phyloP scores from a whole-genome alignment of 2,888 invertebrate species.

The Clepsis dumicolana region DNA sequence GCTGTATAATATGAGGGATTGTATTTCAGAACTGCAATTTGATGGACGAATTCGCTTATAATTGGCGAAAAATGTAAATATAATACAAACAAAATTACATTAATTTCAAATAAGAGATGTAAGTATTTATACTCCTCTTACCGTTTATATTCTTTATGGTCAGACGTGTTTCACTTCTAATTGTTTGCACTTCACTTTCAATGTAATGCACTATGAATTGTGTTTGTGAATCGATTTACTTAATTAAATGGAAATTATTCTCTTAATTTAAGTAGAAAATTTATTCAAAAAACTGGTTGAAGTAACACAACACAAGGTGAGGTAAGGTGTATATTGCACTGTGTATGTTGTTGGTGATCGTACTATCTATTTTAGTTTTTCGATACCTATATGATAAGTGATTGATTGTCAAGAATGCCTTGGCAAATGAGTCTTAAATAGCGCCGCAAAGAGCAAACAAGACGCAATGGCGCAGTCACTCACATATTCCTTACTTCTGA shows the following conservation, averaged over 20 bases:
- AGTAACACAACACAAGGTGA: neutral
- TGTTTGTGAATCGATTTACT: constrained; percentile 31
- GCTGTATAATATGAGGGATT: neutral
- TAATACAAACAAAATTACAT: constrained; percentile 17
- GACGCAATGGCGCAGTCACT: neutral
- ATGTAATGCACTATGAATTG: constrained; percentile 28
- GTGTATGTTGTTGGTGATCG: neutral
- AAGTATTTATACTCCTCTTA: constrained; percentile 21
- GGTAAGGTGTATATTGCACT: neutral
- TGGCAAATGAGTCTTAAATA: no score
- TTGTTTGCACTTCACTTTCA: constrained; percentile 32
- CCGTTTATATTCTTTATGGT: constrained; percentile 23
- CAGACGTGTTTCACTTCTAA: constrained; percentile 32
- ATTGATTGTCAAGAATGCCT: no score
- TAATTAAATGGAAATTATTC: constrained; percentile 23
- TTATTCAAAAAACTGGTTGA: constrained; percentile 28
- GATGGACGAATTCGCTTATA: constrained; percentile 23
- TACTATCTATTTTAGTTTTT: neutral
- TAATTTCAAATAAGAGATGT: constrained; percentile 11
- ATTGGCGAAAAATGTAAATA: constrained; percentile 31
- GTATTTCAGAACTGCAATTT: neutral
- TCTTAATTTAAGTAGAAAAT: constrained; percentile 51
- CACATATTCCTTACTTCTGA: neutral
- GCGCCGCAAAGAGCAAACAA: no score
- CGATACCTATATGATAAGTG: neutral